phyloP scores from a whole-genome alignment of 2,888 invertebrate genomes.

The Drosophila vallismaia region DNA sequence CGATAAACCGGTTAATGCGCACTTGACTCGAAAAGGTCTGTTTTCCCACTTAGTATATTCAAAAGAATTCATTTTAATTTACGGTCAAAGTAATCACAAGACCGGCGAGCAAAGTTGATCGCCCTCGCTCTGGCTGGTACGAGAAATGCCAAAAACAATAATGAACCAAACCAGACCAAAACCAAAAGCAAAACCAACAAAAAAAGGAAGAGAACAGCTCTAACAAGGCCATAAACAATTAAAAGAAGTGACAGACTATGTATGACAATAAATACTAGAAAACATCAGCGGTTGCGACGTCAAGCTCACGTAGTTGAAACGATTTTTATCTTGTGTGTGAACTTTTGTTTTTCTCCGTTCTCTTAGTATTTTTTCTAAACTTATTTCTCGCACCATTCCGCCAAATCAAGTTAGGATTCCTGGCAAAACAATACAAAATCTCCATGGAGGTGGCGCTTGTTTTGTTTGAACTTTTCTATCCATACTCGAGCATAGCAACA shows the following conservation, averaged over 20 bases:
- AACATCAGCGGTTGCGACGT: constrained; percentile 37
- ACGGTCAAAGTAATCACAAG: constrained; percentile 54
- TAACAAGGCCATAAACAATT: constrained; percentile 64
- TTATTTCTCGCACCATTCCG: constrained; percentile 26
- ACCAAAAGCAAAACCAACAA: constrained; percentile 17
- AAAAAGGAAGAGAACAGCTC: constrained; percentile 35
- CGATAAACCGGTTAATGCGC: constrained; percentile 65
- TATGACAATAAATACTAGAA: constrained; percentile 61
- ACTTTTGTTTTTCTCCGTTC: constrained; percentile 42
- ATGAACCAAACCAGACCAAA: constrained; percentile 15
- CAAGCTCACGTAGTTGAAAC: constrained; percentile 31
- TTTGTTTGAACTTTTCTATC: constrained; percentile 37
- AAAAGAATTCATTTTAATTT: constrained; percentile 49
- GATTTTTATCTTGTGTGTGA: constrained; percentile 70
- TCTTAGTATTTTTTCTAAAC: constrained; percentile 29
- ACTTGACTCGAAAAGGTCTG: constrained; percentile 49
- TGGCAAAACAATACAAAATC: constrained; percentile 1
- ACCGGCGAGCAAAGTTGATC: constrained; percentile 69
- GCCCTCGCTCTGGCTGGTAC: constrained; percentile 76
- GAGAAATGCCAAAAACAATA: constrained; percentile 49
- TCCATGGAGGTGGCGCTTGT: constrained; percentile 40
- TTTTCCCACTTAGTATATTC: constrained; percentile 33
- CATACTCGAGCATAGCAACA: neutral
- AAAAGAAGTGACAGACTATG: constrained; percentile 74
- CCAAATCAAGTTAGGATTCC: constrained; percentile 24